Conservation (phyloP, 2,888 invertebrate species). For the Electrophaes corylata region DNA sequence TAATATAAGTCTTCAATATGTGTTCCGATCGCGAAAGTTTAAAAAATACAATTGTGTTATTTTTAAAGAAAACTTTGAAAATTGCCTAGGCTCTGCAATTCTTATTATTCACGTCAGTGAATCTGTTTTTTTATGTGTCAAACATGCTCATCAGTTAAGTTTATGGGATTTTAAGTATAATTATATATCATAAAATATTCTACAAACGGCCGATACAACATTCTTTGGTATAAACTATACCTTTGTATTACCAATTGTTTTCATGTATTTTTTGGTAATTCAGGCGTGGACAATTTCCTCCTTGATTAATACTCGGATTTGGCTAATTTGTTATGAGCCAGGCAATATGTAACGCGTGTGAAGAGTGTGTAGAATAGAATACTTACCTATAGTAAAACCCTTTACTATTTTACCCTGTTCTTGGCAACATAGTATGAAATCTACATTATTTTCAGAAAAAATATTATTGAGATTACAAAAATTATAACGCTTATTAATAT, state of each 20-base stretch:
- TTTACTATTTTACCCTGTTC: slow-evolving; percentile 24
- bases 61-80: slow-evolving; percentile 7
- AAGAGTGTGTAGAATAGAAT: slow-evolving; percentile 32
- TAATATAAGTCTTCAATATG: too few relatives aligned
- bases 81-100: slow-evolving; percentile 15
- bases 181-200: not conserved
- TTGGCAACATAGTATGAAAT: slow-evolving; percentile 7
- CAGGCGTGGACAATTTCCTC: slow-evolving; percentile 14
- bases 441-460: slow-evolving; percentile 18
- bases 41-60: slow-evolving; percentile 18
- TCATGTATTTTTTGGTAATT: not conserved
- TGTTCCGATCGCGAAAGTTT: too few relatives aligned
- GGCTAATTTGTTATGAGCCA: slow-evolving; percentile 28
- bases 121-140: not conserved
- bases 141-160: not conserved
- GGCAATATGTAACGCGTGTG: slow-evolving; percentile 30
- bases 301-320: slow-evolving; percentile 39
- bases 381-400: slow-evolving; percentile 18
- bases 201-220: not conserved
- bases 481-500: slow-evolving; percentile 8
- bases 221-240: not conserved
- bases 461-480: slow-evolving; percentile 6
- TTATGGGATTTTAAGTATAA: not conserved
- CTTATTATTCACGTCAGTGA: not conserved
- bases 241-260: not conserved